Evolutionary conservation across 23 tunicate genomes (phyloP).

Genomic region (Ciona savignyi): DNA sequence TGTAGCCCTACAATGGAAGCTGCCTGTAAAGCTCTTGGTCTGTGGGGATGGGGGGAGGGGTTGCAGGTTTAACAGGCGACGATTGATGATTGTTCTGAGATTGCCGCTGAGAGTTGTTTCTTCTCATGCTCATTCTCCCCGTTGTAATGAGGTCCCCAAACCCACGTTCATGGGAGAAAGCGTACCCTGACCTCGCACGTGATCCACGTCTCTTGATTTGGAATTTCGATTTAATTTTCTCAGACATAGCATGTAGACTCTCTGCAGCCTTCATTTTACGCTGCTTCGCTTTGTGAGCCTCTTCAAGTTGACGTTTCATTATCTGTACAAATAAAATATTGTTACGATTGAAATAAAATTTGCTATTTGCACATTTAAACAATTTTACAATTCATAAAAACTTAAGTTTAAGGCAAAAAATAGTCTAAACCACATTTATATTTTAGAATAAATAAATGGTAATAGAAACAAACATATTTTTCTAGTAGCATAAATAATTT

Average conservation of each 20-base stretch:
- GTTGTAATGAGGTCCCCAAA: conserved; percentile 83
- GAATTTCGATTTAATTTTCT: conserved; percentile 17
- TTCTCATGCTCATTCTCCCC: conserved; percentile 83
- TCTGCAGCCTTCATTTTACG: conserved; percentile 25
- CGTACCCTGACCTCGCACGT: conserved; percentile 81
- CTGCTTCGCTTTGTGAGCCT: conserved; percentile 13
- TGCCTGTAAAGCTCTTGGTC: conserved; percentile 10
- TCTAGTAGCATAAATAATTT: too few relatives aligned
- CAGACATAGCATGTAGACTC: conserved; percentile 16
- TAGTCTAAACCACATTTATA: too few relatives aligned
- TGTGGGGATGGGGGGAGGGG: neutral
- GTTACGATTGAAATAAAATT: too few relatives aligned
- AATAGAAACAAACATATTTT: too few relatives aligned
- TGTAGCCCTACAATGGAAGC: too few relatives aligned
- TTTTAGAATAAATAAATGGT: too few relatives aligned
- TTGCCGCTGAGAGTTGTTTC: conserved; percentile 8
- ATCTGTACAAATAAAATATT: too few relatives aligned
- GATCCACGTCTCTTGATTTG: conserved; percentile 31
- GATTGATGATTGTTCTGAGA: neutral
- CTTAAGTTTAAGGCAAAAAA: too few relatives aligned
- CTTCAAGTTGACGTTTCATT: conserved; percentile 32
- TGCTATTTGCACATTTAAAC: too few relatives aligned
- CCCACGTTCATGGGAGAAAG: conserved; percentile 90
- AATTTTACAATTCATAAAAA: too few relatives aligned
- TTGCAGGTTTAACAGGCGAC: neutral